Evolutionary conservation across 2,797 vertebrate species (phyloP), one percentile per base, ranked within the genome.

Genomic region (Steatocranus sp.): DNA sequence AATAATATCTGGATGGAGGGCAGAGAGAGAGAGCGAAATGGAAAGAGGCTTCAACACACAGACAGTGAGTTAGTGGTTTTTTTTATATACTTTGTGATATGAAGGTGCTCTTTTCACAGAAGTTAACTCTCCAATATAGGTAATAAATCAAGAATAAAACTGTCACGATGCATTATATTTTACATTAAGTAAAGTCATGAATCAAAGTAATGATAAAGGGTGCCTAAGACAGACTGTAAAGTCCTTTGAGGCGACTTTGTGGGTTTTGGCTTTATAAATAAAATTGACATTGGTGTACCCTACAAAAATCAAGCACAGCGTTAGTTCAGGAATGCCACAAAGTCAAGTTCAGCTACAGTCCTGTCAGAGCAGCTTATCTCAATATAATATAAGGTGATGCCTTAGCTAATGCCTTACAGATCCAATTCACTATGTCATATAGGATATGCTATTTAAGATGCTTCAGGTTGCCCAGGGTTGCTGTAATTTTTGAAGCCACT

Each of bases 1-100:
- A 88, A 86, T 95, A 92, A 93, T 92, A 92, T 90, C 87, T 87
- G 85, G 82, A 91, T 85, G 56, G 86, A 91, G 86, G 81, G 85
- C 54, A 89, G 73, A 83, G 54, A 58, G 54, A 58, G 38, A 81
- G 58, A 79, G 14, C 61, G 63, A 68, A 61, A 75, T 36, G 77
- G 32, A 50, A 66, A 77, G 83, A 83, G 46, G 18, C 54, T 83
- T 77, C 10, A 54, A 54, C 27, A 30, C n/a, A 75, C 77, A 76
- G 56, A 50, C 25, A 56, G 32, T 48, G 30, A 84, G 25, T 63
- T 49, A 8, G n/a, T 27, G 66, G 0, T 1, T 4, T 25, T 50
- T 66, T 77, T 49, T 74, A n/a, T 30, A 49, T 51, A 73, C 54
- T 68, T 56, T 10, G 38, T 11, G 1, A 36, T 58, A 73, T 56